Conservation (phyloP, 2,888 invertebrate species). For the Calliopum simillimum region DNA sequence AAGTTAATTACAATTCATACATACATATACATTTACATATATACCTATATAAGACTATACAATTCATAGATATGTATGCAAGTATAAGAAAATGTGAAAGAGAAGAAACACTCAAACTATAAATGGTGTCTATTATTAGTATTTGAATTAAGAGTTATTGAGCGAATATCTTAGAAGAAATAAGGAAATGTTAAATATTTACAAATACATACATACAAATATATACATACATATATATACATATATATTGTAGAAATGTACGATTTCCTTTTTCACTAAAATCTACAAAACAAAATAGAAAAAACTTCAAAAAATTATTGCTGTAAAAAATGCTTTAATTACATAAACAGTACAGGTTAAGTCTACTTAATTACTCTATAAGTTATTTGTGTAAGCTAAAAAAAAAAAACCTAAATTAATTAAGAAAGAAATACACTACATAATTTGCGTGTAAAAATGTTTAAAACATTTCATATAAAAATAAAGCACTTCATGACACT, state of each 20-base stretch:
- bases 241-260: too few species aligned
- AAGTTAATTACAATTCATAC: constrained; percentile 42
- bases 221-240: background rate
- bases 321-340: constrained; percentile 24
- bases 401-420: background rate
- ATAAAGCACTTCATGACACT: constrained; percentile 7
- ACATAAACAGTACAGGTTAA: background rate
- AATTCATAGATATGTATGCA: too few species aligned
- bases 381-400: background rate
- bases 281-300: constrained; percentile 7
- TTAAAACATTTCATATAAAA: background rate
- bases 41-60: too few species aligned
- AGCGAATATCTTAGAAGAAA: constrained; percentile 1
- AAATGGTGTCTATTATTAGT: constrained; percentile 45
- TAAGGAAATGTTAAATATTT: background rate
- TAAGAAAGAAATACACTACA: background rate
- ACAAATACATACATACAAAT: background rate
- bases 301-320: constrained; percentile 15
- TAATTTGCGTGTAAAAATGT: background rate
- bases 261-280: background rate
- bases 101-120: constrained; percentile 7
- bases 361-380: constrained; percentile 15
- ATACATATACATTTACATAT: constrained; percentile 39
- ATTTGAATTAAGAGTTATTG: constrained; percentile 15
- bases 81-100: constrained; percentile 21